Evolutionary conservation across 2,888 invertebrate species (phyloP).

Genomic region (Rugalucina vietnamica): DNA sequence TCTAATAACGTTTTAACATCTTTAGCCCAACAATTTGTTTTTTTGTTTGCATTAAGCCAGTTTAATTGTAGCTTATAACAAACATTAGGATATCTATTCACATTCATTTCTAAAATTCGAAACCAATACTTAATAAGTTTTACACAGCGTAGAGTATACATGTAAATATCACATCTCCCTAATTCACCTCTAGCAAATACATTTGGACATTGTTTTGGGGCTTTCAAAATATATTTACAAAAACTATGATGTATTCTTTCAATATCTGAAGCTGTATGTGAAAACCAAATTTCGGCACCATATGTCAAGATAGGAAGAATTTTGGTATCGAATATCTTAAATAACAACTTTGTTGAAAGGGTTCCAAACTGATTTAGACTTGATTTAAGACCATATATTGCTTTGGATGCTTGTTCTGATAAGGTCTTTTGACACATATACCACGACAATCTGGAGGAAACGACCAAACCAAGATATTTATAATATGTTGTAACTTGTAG

Average conservation of each 20-base stretch:
- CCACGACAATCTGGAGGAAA: neutral
- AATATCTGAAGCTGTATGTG: neutral
- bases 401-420: neutral
- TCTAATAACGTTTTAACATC: neutral
- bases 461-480: neutral
- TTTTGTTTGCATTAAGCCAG: neutral
- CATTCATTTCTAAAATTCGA: neutral
- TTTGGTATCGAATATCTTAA: neutral
- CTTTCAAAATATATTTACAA: neutral
- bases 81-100: neutral
- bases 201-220: neutral
- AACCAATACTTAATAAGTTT: neutral
- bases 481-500: neutral
- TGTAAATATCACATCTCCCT: neutral
- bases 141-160: neutral
- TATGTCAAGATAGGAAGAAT: neutral
- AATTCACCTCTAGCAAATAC: neutral
- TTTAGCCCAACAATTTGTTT: neutral
- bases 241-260: neutral
- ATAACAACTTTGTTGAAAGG: neutral
- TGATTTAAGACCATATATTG: neutral
- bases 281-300: neutral
- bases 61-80: neutral
- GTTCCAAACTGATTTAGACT: neutral
- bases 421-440: conserved; percentile 1